These are phyloP conservation scores for Synanthedon vespiformis DNA, from an alignment of 2,888 invertebrate genomes.

Conservation along the genomic window DNA sequence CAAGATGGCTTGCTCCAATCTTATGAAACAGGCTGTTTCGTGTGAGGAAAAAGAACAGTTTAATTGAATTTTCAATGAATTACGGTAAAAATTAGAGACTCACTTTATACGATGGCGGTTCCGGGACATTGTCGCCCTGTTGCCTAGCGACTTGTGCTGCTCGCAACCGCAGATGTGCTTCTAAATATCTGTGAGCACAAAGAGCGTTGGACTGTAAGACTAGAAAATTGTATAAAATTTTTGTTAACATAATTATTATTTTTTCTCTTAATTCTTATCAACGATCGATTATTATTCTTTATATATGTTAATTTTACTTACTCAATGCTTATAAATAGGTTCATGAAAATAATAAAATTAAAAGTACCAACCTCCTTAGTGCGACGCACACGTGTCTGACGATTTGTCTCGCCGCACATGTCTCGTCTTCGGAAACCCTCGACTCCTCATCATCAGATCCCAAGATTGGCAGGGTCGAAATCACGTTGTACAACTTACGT, in stretches of 20 bases:
- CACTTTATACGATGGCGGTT: slow-evolving; percentile 61
- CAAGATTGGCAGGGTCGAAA: slow-evolving; percentile 86
- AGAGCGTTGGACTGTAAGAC: too few relatives aligned
- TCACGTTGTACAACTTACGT: slow-evolving; percentile 93
- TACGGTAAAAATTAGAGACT: not conserved
- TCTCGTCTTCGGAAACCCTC: slow-evolving; percentile 81
- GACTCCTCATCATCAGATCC: slow-evolving; percentile 76
- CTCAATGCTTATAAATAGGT: too few relatives aligned
- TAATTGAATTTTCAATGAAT: too few relatives aligned
- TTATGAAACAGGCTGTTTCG: too few relatives aligned
- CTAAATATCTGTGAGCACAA: slow-evolving; percentile 74
- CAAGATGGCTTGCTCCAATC: too few relatives aligned
- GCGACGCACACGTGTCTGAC: slow-evolving; percentile 92
- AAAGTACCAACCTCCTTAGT: slow-evolving; percentile 74
- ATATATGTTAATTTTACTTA: too few relatives aligned
- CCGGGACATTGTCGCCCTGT: slow-evolving; percentile 52
- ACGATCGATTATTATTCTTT: too few relatives aligned
- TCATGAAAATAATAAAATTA: too few relatives aligned
- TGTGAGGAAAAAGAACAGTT: too few relatives aligned
- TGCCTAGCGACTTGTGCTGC: slow-evolving; percentile 53
- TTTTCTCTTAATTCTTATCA: too few relatives aligned
- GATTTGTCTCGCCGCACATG: slow-evolving; percentile 90
- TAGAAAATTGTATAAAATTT: too few relatives aligned
- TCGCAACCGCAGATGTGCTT: slow-evolving; percentile 80
- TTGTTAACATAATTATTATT: too few relatives aligned